Percentiles rank a stretch among this genome's conserved stretches.
Conservation (phyloP, 2,888 invertebrate genomes). For the Coremacera marginata region DNA sequence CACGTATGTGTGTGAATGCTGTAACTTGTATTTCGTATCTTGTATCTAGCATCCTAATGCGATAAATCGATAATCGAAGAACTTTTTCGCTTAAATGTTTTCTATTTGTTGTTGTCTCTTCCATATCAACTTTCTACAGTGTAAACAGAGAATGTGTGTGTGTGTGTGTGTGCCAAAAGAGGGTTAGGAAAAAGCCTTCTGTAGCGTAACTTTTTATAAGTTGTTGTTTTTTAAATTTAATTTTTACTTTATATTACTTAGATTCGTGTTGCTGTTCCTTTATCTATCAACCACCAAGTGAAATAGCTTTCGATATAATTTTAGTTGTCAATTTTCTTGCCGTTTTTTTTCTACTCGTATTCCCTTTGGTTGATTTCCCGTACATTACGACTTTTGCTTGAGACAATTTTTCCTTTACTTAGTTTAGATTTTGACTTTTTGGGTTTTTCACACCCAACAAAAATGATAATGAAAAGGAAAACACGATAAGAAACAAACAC, state of each 20-base stretch:
- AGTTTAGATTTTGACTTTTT: too few relatives aligned
- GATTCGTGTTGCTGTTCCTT: neutral
- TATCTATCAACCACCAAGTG: neutral
- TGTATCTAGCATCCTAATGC: slow-evolving; percentile 13
- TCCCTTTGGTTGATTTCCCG: neutral
- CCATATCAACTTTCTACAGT: neutral
- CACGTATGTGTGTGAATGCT: neutral
- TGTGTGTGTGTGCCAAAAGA: too few relatives aligned
- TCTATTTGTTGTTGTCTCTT: neutral
- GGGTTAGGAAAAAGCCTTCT: neutral
- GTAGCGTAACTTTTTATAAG: neutral
- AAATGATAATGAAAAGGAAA: too few relatives aligned
- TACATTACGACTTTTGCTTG: neutral
- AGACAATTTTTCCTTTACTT: neutral
- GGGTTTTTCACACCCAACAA: too few relatives aligned
- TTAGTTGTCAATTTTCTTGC: neutral
- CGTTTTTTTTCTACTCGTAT: neutral
- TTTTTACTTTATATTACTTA: neutral
- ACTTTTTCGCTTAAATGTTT: slow-evolving; percentile 27
- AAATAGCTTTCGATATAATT: neutral
- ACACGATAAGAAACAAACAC: too few relatives aligned
- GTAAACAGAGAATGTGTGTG: too few relatives aligned
- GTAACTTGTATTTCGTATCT: neutral
- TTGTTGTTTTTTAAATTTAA: neutral
- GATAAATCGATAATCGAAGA: slow-evolving; percentile 38